phyloP scores from a whole-genome alignment of 2,797 vertebrate species.

The Orestias chungarensis region DNA sequence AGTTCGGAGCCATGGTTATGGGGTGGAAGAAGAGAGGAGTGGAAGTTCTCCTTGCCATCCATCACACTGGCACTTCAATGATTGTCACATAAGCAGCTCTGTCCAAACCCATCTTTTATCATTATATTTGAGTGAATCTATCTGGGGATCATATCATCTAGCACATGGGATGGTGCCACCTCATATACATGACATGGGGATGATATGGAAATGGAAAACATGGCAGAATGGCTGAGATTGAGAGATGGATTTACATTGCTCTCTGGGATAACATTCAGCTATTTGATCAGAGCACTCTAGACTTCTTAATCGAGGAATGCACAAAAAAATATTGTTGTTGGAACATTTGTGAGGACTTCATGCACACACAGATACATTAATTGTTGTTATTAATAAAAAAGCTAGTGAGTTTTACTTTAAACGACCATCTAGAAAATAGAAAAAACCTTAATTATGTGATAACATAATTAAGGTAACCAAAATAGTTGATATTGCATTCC shows the following conservation, averaged over 20 bases:
- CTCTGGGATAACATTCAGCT: slow-evolving; percentile 47
- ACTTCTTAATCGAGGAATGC: slow-evolving; percentile 48
- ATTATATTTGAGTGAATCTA: slow-evolving; percentile 79
- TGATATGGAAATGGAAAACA: slow-evolving; percentile 72
- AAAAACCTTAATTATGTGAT: too few species aligned
- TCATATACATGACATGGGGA: slow-evolving; percentile 72
- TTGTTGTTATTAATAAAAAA: too few species aligned
- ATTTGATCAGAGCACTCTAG: slow-evolving; percentile 49
- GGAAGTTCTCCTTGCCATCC: slow-evolving; percentile 66
- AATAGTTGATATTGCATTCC: slow-evolving; percentile 41
- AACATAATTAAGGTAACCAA: too few species aligned
- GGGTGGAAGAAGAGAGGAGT: slow-evolving; percentile 52
- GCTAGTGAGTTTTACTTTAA: too few species aligned
- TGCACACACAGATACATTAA: too few species aligned
- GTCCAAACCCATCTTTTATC: slow-evolving; percentile 81
- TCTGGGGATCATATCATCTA: slow-evolving; percentile 72
- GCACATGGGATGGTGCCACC: slow-evolving; percentile 66
- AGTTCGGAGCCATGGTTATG: slow-evolving; percentile 50
- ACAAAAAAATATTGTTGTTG: slow-evolving; percentile 29
- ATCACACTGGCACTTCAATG: slow-evolving; percentile 79
- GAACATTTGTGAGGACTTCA: slow-evolving; percentile 21
- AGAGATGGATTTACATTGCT: slow-evolving; percentile 61
- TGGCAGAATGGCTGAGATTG: slow-evolving; percentile 49
- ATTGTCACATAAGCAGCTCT: slow-evolving; percentile 82
- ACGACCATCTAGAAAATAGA: too few species aligned